phyloP scores from a whole-genome alignment of 1,140 invertebrate genomes.

The Meloidogyne hapla region DNA sequence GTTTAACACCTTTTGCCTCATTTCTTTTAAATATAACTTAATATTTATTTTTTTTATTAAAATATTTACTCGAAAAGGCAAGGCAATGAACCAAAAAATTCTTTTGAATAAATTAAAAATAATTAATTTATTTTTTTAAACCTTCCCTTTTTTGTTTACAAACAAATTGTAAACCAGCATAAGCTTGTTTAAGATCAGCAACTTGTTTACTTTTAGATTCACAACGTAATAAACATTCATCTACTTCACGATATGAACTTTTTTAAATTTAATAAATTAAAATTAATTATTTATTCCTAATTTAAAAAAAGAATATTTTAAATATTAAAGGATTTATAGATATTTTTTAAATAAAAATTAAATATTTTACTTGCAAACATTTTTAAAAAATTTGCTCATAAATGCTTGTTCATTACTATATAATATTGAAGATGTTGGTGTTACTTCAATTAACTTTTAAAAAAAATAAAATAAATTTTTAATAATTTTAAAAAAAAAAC shows the following conservation, averaged over 20 bases:
- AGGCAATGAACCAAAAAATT: conserved; percentile 33
- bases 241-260: conserved; percentile 38
- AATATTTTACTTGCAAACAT: conserved; percentile 18
- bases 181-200: conserved; percentile 24
- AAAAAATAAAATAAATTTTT: background rate
- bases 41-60: background rate
- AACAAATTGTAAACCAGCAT: conserved; percentile 36
- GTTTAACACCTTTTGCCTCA: conserved; percentile 21
- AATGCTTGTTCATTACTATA: conserved; percentile 16
- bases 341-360: background rate
- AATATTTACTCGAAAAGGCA: conserved; percentile 34
- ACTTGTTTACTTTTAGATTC: conserved; percentile 31
- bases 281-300: too few species aligned
- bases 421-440: conserved; percentile 12
- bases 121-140: conserved; percentile 6
- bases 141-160: conserved; percentile 33
- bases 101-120: conserved; percentile 30
- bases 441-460: conserved; percentile 23
- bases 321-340: background rate
- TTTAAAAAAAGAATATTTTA: too few species aligned
- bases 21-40: conserved; percentile 20
- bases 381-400: conserved; percentile 19
- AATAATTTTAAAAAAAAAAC: background rate
- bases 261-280: too few species aligned
- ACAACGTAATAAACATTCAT: conserved; percentile 29